Evolutionary conservation across 2,113 vertebrate species (phyloP).

Genomic region (Scartelaos histophorus): DNA sequence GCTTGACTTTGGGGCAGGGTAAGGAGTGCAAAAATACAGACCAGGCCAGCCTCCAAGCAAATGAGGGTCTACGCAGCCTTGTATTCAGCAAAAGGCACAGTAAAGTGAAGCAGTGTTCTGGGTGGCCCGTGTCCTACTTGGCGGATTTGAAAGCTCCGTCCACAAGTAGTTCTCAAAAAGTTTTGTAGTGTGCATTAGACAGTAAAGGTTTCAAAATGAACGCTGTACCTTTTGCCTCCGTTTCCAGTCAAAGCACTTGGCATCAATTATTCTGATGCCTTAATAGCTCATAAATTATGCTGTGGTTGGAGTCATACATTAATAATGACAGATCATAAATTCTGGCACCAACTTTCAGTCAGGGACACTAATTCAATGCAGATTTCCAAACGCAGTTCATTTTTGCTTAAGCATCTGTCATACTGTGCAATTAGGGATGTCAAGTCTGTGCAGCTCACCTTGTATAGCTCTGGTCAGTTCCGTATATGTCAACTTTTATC

Average conservation of each 20-base stretch:
- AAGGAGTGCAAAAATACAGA: conserved; percentile 59
- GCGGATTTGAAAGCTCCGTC: conserved; percentile 47
- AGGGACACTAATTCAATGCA: conserved; percentile 28
- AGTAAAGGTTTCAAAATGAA: conserved; percentile 42
- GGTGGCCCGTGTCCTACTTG: conserved; percentile 34
- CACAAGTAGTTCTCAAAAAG: conserved; percentile 41
- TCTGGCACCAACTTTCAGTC: conserved; percentile 27
- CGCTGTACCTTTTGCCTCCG: conserved; percentile 47
- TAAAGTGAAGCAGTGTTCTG: conserved; percentile 58
- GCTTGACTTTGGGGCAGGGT: conserved; percentile 55
- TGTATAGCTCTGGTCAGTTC: background rate
- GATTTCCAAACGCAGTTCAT: conserved; percentile 48
- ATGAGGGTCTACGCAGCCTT: conserved; percentile 46
- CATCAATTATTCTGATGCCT: conserved; percentile 61
- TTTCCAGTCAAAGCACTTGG: conserved; percentile 42
- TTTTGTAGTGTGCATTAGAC: conserved; percentile 43
- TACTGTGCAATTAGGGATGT: conserved; percentile 5
- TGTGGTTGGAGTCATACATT: conserved; percentile 49
- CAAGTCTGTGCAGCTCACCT: background rate
- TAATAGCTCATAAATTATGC: conserved; percentile 57
- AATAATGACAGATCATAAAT: conserved; percentile 51
- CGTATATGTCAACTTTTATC: background rate
- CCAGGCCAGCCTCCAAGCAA: conserved; percentile 35
- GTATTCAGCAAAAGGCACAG: conserved; percentile 71
- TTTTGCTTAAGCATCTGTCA: conserved; percentile 7